phyloP scores from a whole-genome alignment of 1,140 invertebrate genomes.

The Eciton burchellii region DNA sequence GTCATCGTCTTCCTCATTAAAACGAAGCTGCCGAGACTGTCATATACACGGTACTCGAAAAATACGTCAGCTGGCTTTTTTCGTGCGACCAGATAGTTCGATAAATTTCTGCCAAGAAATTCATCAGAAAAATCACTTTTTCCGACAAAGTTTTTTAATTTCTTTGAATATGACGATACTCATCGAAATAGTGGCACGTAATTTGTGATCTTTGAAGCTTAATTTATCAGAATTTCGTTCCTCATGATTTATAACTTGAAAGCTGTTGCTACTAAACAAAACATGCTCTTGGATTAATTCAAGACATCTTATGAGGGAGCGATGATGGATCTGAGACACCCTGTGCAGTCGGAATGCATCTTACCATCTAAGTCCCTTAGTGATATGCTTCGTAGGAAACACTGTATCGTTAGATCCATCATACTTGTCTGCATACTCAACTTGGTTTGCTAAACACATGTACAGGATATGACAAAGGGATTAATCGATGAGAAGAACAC shows the following conservation, averaged over 20 bases:
- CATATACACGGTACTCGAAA: conserved; percentile 32
- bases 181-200: background rate
- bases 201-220: background rate
- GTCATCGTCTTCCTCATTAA: conserved; percentile 60
- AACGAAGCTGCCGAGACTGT: conserved; percentile 38
- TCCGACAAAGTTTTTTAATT: background rate
- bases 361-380: conserved; percentile 16
- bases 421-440: conserved; percentile 1
- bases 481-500: background rate
- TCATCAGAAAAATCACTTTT: background rate
- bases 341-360: background rate
- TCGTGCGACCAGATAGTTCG: background rate
- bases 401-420: conserved; percentile 25
- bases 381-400: background rate
- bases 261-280: background rate
- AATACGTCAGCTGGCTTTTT: background rate
- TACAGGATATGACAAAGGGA: conserved; percentile 2
- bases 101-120: background rate
- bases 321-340: conserved; percentile 28
- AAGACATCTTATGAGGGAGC: background rate
- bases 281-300: background rate
- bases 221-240: background rate
- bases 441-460: background rate
- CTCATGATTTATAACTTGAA: background rate
- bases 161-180: background rate